These are phyloP conservation scores for Camponotus vicinus DNA, from an alignment of 1,140 invertebrate genomes.

Conservation along the genomic window DNA sequence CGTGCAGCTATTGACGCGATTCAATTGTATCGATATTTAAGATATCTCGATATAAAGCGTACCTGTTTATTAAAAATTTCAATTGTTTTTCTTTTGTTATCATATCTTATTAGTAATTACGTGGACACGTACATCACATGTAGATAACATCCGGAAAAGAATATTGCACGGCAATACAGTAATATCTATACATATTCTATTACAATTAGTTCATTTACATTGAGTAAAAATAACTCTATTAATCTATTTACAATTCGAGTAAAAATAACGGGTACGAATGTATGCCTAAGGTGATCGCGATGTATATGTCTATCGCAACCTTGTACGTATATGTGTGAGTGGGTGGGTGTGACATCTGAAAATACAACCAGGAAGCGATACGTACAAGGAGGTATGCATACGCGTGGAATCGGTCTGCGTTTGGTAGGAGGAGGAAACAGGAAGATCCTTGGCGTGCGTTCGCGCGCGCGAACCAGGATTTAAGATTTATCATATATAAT, in stretches of 20 bases:
- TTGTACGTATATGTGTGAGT: constrained; percentile 10
- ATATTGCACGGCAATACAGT: not conserved
- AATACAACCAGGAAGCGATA: constrained; percentile 64
- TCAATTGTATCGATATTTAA: not conserved
- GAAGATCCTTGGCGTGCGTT: constrained; percentile 58
- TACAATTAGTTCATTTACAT: no score
- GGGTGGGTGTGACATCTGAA: constrained; percentile 44
- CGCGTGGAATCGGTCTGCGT: constrained; percentile 20
- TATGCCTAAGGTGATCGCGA: constrained; percentile 7
- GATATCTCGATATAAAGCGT: not conserved
- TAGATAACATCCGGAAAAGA: not conserved
- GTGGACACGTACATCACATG: not conserved
- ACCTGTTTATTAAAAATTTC: no score
- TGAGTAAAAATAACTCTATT: no score
- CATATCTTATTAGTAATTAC: not conserved
- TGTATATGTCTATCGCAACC: not conserved
- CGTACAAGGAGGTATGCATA: not conserved
- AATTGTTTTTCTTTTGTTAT: constrained; percentile 5
- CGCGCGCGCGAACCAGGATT: constrained; percentile 49
- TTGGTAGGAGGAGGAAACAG: constrained; percentile 52
- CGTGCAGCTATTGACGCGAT: not conserved
- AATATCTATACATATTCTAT: not conserved
- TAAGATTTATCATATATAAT: constrained; percentile 70
- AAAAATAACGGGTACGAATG: constrained; percentile 46
- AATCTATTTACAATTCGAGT: constrained; percentile 13